Percentiles rank a stretch among this genome's conserved stretches.
These are phyloP conservation scores for Caenorhabditis uteleia DNA, from an alignment of 2,888 invertebrate genomes.

Conservation along the genomic window DNA sequence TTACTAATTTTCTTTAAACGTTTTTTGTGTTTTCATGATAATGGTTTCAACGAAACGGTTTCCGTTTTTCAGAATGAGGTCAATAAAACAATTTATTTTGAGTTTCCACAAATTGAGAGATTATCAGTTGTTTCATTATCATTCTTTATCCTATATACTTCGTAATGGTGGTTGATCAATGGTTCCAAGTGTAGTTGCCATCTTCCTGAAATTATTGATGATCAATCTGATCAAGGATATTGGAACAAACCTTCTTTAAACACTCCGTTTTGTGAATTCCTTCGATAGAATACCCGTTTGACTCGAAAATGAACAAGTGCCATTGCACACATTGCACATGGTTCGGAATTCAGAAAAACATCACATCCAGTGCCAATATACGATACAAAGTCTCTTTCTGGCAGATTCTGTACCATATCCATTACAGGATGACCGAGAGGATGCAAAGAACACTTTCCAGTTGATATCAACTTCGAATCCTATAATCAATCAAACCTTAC, in stretches of 20 bases:
- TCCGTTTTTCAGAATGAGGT: no score
- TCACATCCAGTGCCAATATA: conserved; percentile 47
- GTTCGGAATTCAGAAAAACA: conserved; percentile 37
- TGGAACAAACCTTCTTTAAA: no score
- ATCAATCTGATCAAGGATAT: no score
- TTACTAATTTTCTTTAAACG: no score
- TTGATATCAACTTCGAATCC: neutral
- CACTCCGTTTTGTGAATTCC: conserved; percentile 31
- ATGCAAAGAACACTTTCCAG: neutral
- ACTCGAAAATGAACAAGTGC: conserved; percentile 47
- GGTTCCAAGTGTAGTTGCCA: conserved; percentile 49
- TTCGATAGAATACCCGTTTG: conserved; percentile 31
- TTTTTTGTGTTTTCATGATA: no score
- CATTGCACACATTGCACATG: conserved; percentile 53
- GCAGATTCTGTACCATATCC: conserved; percentile 34
- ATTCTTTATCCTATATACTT: conserved; percentile 27
- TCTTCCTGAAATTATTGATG: conserved; percentile 8
- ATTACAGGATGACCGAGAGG: conserved; percentile 42
- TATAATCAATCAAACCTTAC: neutral
- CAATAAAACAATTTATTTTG: neutral
- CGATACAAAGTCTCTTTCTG: conserved; percentile 1
- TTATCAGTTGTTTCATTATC: conserved; percentile 1
- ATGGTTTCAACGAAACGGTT: no score
- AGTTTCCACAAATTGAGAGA: neutral
- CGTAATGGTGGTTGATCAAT: conserved; percentile 46